phyloP scores from a whole-genome alignment of 2,113 vertebrate genomes.

The Rhinopomastus cyanomelas region DNA sequence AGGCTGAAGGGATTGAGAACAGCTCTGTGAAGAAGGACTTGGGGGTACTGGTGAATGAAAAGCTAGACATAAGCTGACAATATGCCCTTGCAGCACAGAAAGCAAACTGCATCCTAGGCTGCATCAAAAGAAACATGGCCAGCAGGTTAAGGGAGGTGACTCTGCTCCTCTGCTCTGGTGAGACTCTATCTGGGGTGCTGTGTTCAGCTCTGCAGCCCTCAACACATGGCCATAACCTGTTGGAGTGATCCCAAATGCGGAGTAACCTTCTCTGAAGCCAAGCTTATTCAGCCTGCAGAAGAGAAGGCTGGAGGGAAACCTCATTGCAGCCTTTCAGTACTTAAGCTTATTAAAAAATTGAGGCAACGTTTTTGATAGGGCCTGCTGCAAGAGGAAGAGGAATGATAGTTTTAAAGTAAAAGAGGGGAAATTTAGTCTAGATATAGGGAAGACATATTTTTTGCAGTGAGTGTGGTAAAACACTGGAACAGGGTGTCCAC shows the following conservation, averaged over 20 bases:
- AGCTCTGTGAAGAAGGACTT: neutral
- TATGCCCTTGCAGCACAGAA: neutral
- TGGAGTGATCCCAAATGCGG: neutral
- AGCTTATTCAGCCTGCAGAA: too few relatives aligned
- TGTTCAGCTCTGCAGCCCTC: neutral
- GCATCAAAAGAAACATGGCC: neutral
- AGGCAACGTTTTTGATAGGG: too few relatives aligned
- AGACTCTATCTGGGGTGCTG: neutral
- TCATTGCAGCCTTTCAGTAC: too few relatives aligned
- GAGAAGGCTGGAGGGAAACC: too few relatives aligned
- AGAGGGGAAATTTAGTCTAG: too few relatives aligned
- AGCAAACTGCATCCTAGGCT: neutral
- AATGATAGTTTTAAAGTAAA: too few relatives aligned
- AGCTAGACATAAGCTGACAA: neutral
- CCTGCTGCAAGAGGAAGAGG: too few relatives aligned
- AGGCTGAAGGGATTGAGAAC: neutral
- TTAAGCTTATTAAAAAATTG: too few relatives aligned
- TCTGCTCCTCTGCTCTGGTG: neutral
- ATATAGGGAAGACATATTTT: too few relatives aligned
- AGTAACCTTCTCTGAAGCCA: neutral
- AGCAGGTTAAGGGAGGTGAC: neutral
- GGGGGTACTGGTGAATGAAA: neutral
- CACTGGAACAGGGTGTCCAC: too few relatives aligned
- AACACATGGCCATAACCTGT: neutral
- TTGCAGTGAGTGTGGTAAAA: too few relatives aligned